Evolutionary conservation across 2,888 invertebrate species (phyloP).

Genomic region (Nomada ferruginata): DNA sequence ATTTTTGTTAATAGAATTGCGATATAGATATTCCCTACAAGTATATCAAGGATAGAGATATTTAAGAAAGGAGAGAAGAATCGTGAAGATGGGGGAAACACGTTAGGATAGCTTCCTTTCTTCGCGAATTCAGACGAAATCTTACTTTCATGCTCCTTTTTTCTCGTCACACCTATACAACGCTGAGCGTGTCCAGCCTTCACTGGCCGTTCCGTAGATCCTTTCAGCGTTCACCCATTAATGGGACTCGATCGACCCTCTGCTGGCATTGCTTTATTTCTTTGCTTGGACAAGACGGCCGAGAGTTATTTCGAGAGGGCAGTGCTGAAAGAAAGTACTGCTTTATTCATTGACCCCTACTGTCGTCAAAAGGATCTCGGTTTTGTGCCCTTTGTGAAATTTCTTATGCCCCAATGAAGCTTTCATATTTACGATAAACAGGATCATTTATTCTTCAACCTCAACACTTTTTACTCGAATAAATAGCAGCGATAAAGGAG

Average conservation of each 20-base stretch:
- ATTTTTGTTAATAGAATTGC: background rate
- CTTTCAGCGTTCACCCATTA: slow-evolving; percentile 74
- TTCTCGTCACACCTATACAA: slow-evolving; percentile 69
- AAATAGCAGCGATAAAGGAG: too few species aligned
- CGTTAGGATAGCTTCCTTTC: slow-evolving; percentile 33
- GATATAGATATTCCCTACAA: background rate
- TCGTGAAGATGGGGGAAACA: slow-evolving; percentile 20
- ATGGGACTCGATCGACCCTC: slow-evolving; percentile 76
- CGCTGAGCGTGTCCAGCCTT: slow-evolving; percentile 70
- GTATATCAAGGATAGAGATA: slow-evolving; percentile 5
- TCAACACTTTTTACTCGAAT: background rate
- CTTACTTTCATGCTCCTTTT: slow-evolving; percentile 61
- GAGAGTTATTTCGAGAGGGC: slow-evolving; percentile 63
- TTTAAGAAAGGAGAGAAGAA: slow-evolving; percentile 29
- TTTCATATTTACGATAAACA: slow-evolving; percentile 35
- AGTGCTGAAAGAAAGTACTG: slow-evolving; percentile 63
- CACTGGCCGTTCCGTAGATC: slow-evolving; percentile 61
- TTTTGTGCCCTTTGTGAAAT: slow-evolving; percentile 29
- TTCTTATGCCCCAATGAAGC: slow-evolving; percentile 23
- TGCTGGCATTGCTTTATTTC: slow-evolving; percentile 69
- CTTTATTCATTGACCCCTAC: slow-evolving; percentile 62
- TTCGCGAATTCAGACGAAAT: slow-evolving; percentile 44
- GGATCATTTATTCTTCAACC: slow-evolving; percentile 3
- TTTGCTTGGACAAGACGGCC: slow-evolving; percentile 68
- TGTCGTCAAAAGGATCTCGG: slow-evolving; percentile 47